Base-by-base conservation (phyloP, 2,797 vertebrate genomes). In the Notoglanidium macrostoma region DNA sequence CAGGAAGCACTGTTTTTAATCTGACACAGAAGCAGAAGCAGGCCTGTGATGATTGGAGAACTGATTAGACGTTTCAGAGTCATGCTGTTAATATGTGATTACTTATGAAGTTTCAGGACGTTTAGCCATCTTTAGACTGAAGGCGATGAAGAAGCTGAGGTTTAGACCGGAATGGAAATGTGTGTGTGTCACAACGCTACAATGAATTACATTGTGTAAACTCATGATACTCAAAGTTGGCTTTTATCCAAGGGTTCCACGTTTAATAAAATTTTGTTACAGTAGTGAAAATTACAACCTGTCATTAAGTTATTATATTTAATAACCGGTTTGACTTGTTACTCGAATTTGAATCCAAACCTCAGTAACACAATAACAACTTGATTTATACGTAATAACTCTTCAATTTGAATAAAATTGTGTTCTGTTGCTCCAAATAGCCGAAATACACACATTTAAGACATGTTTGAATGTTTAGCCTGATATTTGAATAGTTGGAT, bases 11-110 rank as follows among this genome's bases (percentile, higher is more conserved):
- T 73, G 82, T 12, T 84, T 85, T 82, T 76, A 85, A 76, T 67
- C 78, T 76, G 63, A 84, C 46, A 54, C 49, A 46, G 80, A 84
- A 85, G 85, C 81, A 23, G 74, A 59, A 83, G 85, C 73, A 79
- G 63, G 49, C 40, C 55, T 59, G 46, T 85, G 78, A 70, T 80
- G 78, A 86, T 85, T 78, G 40, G 29, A 84, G 87, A 65, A 79
- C 44, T 78, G 84, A 80, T 88, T 57, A 85, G 78, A 74, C 55
- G 5, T 57, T 79, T 77, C 29, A 15, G 10, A 32, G 68, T 15
- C 72, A 40, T 40, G 26, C 59, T 10, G 68, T 85, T 40, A 65
- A 19, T 29, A 70, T 26, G 7, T 46, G 84, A 84, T 86, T 85
- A 84, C 76, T 49, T 67, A 19, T 86, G 63, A 87, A 68, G 63